These are phyloP conservation scores for Hylaeus anthracinus DNA, from an alignment of 1,140 invertebrate species.

Conservation along the genomic window DNA sequence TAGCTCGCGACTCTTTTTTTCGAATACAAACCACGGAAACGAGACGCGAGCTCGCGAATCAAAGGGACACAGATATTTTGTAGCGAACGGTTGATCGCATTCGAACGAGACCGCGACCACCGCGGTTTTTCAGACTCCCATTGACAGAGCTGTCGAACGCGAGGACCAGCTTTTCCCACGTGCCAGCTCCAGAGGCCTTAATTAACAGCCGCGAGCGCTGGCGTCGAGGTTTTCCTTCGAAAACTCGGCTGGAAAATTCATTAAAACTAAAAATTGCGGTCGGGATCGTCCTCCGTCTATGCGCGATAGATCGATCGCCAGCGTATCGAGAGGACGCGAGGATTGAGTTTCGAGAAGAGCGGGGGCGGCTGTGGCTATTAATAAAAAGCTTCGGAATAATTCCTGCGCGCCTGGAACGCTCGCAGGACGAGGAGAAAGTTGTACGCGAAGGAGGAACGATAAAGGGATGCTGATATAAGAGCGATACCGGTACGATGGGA, in stretches of 20 bases:
- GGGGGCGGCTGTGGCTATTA: constrained; percentile 26
- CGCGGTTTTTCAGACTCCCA: background rate
- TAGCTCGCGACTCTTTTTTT: no score
- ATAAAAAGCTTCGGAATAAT: constrained; percentile 38
- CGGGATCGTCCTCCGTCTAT: background rate
- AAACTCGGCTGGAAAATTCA: background rate
- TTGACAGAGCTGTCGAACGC: background rate
- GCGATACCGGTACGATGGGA: no score
- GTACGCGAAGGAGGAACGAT: background rate
- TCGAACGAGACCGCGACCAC: background rate
- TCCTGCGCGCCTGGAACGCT: constrained; percentile 8
- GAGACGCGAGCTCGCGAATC: no score
- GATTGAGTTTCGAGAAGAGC: background rate
- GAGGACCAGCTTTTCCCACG: background rate
- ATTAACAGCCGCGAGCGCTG: background rate
- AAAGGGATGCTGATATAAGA: no score
- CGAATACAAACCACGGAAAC: no score
- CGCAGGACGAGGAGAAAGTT: background rate
- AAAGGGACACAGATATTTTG: no score
- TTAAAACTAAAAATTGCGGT: background rate
- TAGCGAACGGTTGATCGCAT: background rate
- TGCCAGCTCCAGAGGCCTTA: background rate
- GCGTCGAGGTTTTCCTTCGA: background rate
- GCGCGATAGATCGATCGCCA: constrained; percentile 37
- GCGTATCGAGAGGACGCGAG: constrained; percentile 19